Conservation (phyloP, 2,797 vertebrate species). For the Ciconia nigra region DNA sequence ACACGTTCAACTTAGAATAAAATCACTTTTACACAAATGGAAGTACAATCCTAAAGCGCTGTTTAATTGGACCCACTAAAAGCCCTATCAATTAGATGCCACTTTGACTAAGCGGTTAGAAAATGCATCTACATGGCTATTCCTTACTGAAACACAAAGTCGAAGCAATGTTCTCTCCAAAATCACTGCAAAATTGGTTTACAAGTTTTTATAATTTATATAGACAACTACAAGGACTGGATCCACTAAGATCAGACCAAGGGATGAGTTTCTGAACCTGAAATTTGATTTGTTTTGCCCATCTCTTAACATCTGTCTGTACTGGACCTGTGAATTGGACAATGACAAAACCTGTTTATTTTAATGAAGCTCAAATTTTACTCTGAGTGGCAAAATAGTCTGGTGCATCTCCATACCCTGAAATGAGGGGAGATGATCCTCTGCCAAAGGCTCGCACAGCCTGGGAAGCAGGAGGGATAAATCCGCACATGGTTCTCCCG, state of each 20-base stretch:
- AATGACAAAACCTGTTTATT: not conserved
- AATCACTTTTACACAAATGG: not conserved
- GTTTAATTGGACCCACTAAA: slow-evolving; percentile 24
- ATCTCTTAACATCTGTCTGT: not conserved
- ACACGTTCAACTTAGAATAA: not conserved
- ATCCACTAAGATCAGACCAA: not conserved
- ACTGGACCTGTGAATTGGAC: not conserved
- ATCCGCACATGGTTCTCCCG: not conserved
- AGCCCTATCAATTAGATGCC: slow-evolving; percentile 36
- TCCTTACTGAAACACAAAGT: not conserved
- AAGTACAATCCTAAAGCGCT: not conserved
- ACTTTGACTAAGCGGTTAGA: not conserved
- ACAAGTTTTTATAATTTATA: not conserved
- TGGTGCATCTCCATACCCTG: not conserved
- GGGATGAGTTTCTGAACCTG: not conserved
- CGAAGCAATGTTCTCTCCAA: rapidly evolving
- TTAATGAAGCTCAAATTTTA: not conserved
- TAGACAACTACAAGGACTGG: not conserved
- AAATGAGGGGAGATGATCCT: not conserved
- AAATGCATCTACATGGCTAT: not conserved
- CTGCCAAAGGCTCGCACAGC: not conserved
- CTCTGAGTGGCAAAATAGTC: not conserved
- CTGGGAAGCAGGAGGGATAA: not conserved
- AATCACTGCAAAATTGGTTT: not conserved
- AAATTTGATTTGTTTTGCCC: not conserved